Base-by-base conservation (phyloP, 2,888 invertebrate genomes). In the Rotaria sp. region DNA sequence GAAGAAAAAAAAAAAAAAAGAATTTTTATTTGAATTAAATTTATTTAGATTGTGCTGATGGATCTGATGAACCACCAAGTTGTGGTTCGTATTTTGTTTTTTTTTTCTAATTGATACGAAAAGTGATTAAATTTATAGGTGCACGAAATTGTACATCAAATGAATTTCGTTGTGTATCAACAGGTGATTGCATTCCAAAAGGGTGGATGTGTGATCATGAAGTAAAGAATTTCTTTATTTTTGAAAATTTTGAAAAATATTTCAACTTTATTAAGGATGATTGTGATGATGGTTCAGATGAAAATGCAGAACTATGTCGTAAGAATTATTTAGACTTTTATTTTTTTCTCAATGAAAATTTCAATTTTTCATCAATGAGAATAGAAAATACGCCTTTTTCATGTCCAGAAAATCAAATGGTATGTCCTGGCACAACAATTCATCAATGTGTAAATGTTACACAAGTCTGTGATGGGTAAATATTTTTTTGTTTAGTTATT, bases 31-130 rank as follows among this genome's bases (percentile, higher is more conserved):
- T 67, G 18, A 67, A 55, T 35, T 18, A 5, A 67, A 35, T 38
- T 35, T 30, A 67, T 84, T 94, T 94, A 89, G 96, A 97, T 90
- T 97, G 97, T 90, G 94, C 94, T 90, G 96, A 97, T 90, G 95
- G 95, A 13, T 94, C 95, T 0, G 97, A 97, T 90, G 97, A 97
- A 90, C 94, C 95, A 0, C 90, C 93, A 1, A 94, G 94, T 7
- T 98, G 98, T 90, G 95, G 96, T 4, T 92, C 94, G 24, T 35
- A 57, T 84, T n/a, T 87, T 84, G 74, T 55, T 18, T 55, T 26
- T 24, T n/a, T n/a, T n/a, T n/a, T n/a, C n/a, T 13, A 67, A 67
- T n/a, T 35, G 57, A 57, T 7, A 57, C 38, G 38, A 84, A 7
- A 5, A 8, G 11, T 45, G 45, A 75, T 5, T 21, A n/a, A 18